phyloP scores from a whole-genome alignment of 2,888 invertebrate species.

The Apamea crenata region DNA sequence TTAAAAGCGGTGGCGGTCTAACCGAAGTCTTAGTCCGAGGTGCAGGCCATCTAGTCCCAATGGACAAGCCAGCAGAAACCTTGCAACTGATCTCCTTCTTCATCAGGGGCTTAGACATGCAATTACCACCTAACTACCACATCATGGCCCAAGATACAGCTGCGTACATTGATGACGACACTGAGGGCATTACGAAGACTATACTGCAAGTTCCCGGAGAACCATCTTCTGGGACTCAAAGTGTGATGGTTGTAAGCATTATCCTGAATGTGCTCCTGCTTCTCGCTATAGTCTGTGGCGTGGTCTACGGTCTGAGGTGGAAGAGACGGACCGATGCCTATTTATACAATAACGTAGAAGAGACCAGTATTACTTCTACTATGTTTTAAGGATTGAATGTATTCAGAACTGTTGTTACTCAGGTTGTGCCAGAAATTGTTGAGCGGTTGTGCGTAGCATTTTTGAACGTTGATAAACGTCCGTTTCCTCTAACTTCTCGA shows the following conservation, averaged over 20 bases:
- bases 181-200: constrained; percentile 59
- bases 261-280: constrained; percentile 78
- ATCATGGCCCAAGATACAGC: constrained; percentile 61
- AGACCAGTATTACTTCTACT: constrained; percentile 69
- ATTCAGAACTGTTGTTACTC: constrained; percentile 16
- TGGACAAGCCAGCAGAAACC: constrained; percentile 90
- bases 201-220: constrained; percentile 48
- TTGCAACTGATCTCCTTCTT: constrained; percentile 76
- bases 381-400: constrained; percentile 55
- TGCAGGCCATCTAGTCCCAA: constrained; percentile 91
- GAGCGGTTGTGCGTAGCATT: constrained; percentile 17
- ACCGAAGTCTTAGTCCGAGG: constrained; percentile 90
- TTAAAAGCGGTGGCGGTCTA: constrained; percentile 89
- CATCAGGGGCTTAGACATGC: constrained; percentile 73
- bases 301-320: constrained; percentile 73
- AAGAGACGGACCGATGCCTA: constrained; percentile 74
- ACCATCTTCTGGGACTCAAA: constrained; percentile 56
- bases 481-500: neutral
- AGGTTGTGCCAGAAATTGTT: constrained; percentile 42
- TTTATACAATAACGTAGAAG: constrained; percentile 74
- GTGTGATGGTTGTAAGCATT: constrained; percentile 76
- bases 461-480: neutral
- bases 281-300: constrained; percentile 68
- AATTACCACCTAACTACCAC: constrained; percentile 69
- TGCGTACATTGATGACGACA: constrained; percentile 61